Conservation (phyloP, 2,113 vertebrate species). For the Tragulus kanchil region DNA sequence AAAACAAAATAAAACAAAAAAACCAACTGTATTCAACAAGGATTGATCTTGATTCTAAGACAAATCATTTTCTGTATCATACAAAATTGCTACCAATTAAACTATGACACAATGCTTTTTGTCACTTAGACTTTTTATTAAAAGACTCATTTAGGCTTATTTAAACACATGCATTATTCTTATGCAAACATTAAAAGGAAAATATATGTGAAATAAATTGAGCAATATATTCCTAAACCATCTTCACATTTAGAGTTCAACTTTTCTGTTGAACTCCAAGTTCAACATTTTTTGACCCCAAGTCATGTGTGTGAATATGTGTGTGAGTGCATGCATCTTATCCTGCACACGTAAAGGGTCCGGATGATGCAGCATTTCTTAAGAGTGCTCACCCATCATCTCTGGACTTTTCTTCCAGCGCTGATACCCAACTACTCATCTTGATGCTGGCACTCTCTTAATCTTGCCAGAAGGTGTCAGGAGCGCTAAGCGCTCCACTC, state of each 20-base stretch:
- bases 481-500: constrained; percentile 1
- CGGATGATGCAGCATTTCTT: background rate
- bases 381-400: background rate
- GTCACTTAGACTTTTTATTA: constrained; percentile 30
- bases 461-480: constrained; percentile 69
- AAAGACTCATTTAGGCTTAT: background rate
- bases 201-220: constrained; percentile 2
- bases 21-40: background rate
- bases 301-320: background rate
- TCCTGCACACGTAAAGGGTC: background rate
- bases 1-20: too few species aligned
- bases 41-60: constrained; percentile 34
- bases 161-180: background rate
- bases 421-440: background rate
- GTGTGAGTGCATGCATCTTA: background rate
- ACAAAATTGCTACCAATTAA: background rate
- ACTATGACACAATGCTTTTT: background rate
- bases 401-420: background rate
- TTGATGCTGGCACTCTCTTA: background rate
- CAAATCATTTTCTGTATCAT: background rate
- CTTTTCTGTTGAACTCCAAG: background rate
- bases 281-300: background rate
- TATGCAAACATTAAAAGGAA: background rate
- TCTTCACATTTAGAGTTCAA: constrained; percentile 17
- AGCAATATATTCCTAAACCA: background rate